A percentile compares a stretch with the other conserved stretches of the same genome.
Evolutionary conservation across 1,140 invertebrate genomes (phyloP).

Genomic region (Pentalonia nigronervosa): DNA sequence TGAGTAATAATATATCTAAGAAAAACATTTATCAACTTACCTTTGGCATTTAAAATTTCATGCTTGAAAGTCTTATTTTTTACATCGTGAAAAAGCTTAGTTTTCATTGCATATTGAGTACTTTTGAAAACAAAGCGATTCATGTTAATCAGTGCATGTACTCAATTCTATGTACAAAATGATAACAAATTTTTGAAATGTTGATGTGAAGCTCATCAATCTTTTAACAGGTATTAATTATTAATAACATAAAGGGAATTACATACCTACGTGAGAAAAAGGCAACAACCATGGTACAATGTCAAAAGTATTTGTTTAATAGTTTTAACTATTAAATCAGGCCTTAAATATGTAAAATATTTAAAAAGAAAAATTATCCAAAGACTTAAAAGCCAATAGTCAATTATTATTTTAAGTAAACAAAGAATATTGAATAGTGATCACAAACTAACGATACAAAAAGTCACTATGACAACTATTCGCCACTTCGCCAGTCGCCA

Average conservation of each 20-base stretch:
- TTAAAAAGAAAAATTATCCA: neutral
- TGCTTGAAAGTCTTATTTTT: slow-evolving; percentile 8
- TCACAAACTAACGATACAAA: too few relatives aligned
- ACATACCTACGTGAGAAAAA: neutral
- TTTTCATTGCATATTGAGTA: neutral
- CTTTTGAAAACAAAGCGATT: neutral
- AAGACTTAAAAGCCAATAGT: neutral
- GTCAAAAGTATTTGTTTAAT: neutral
- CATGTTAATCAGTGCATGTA: neutral
- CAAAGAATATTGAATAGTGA: neutral
- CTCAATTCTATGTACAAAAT: neutral
- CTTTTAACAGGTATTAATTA: neutral
- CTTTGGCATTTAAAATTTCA: neutral
- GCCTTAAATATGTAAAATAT: neutral
- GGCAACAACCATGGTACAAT: neutral
- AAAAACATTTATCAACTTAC: neutral
- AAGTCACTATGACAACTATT: too few relatives aligned
- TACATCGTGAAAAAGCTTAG: neutral
- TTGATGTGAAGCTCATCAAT: neutral
- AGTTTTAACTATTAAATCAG: neutral
- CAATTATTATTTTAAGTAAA: neutral
- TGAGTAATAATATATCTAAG: neutral
- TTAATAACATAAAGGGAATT: neutral
- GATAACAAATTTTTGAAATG: neutral
- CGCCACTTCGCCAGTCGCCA: too few relatives aligned